Evolutionary conservation across 2,113 vertebrate species (phyloP), one percentile per base, ranked within the genome.

Genomic region (Anguilla japonica): DNA sequence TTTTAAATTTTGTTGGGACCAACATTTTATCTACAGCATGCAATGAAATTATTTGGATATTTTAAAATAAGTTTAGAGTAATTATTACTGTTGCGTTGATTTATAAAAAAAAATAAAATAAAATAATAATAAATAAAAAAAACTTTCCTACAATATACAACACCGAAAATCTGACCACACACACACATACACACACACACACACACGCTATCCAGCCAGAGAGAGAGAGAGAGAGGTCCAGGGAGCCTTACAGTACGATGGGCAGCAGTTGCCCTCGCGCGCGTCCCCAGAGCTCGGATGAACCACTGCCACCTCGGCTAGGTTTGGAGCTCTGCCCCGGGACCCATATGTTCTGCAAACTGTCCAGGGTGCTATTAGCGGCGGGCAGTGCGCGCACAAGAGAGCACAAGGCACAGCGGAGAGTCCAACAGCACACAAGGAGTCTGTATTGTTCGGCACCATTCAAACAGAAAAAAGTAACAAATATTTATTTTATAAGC

Each of bases 341-440:
- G 91, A 93, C 93, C 93, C 93, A 94, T 95, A 95, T 95, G 94
- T 89, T 94, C 88, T 85, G 88, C 87, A 92, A 92, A 94, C 87
- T 90, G 91, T 91, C 92, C 91, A 87, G 91, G 89, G 88, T 90
- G 89, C 90, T 91, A 84, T 88, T 90, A 89, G 85, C 89, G 41
- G 4, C 39, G 79, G 39, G 79, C 79, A 41, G 11, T 43, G 39
- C 26, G 71, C 22, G 79, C 79, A 43, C 79, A 81, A 81, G 79
- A 41, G 41, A 43, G 40, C 39, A 43, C 40, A 22, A 75, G n/a
- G 20, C 41, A 46, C 40, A 89, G 79, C 79, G 88, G 87, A 90
- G 81, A 88, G 87, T 88, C 90, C 41, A 41, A 41, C 79, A 41
- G 83, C 84, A 57, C 46, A 81, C 78, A 85, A 87, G 85, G 84